Evolutionary conservation across 2,797 vertebrate genomes (phyloP).

Genomic region (Falco cherrug): DNA sequence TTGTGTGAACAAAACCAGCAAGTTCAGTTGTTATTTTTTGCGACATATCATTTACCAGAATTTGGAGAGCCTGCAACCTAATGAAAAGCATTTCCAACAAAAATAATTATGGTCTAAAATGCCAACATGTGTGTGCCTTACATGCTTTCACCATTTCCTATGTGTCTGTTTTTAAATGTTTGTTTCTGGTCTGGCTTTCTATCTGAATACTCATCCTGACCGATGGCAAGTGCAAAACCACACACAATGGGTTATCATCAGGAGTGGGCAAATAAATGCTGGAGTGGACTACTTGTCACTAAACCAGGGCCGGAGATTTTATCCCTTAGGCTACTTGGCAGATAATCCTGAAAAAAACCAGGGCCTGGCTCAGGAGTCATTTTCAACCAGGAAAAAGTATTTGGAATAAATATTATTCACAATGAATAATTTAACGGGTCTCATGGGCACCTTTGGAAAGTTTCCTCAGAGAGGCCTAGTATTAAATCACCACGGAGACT

Average conservation of each 20-base stretch:
- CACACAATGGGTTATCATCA: not conserved
- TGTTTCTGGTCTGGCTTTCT: not conserved
- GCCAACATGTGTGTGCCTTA: fast-evolving
- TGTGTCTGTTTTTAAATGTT: not conserved
- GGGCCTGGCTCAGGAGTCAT: not conserved
- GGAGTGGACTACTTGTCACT: not conserved
- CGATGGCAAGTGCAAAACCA: not conserved
- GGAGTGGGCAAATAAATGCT: not conserved
- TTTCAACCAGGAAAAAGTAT: slow-evolving; percentile 2
- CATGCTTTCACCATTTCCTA: not conserved
- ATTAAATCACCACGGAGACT: slow-evolving; percentile 13
- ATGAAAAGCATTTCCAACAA: not conserved
- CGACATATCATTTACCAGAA: not conserved
- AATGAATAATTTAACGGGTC: slow-evolving; percentile 48
- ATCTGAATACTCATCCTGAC: not conserved
- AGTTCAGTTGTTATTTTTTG: not conserved
- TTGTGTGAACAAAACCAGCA: not conserved
- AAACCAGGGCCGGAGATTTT: not conserved
- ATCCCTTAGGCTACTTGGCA: not conserved
- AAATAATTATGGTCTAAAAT: not conserved
- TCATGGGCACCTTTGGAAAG: slow-evolving; percentile 32
- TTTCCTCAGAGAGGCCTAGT: not conserved
- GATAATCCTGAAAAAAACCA: not conserved
- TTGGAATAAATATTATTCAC: slow-evolving; percentile 34
- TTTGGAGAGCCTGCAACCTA: not conserved